phyloP scores from a whole-genome alignment of 2,888 invertebrate genomes.

The Apamea monoglypha region DNA sequence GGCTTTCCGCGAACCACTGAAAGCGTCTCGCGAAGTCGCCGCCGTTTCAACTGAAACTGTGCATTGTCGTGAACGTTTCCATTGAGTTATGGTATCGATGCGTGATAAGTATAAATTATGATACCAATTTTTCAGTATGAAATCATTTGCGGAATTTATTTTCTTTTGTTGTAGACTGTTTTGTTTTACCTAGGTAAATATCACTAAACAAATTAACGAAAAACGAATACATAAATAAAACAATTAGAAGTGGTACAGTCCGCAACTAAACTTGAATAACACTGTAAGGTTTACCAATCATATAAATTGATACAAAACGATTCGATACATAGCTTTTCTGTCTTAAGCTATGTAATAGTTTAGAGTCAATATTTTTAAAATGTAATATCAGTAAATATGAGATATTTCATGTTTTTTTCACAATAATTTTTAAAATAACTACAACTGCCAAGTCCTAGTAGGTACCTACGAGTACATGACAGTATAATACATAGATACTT shows the following conservation, averaged over 20 bases:
- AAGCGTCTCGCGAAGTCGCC: slow-evolving; percentile 75
- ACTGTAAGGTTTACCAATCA: background rate
- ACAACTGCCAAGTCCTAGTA: background rate
- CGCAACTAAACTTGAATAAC: background rate
- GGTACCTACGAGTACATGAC: background rate
- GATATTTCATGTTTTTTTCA: background rate
- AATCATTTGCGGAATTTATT: slow-evolving; percentile 30
- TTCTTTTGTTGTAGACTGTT: slow-evolving; percentile 8
- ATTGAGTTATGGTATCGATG: slow-evolving; percentile 57
- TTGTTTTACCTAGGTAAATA: background rate
- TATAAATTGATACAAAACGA: background rate
- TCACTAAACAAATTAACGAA: background rate
- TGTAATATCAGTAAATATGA: background rate
- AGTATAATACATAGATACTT: background rate
- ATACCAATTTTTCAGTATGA: slow-evolving; percentile 14
- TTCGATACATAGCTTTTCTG: background rate
- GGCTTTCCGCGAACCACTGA: slow-evolving; percentile 79
- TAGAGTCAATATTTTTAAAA: background rate
- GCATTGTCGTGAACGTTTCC: slow-evolving; percentile 78
- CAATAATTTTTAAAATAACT: background rate
- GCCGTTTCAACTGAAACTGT: slow-evolving; percentile 73
- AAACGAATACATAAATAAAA: too few species aligned
- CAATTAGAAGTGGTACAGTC: background rate
- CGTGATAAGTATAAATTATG: slow-evolving; percentile 26
- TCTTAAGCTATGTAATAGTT: too few species aligned